Base-by-base conservation (phyloP, 2,113 vertebrate species). In the Phalacrocorax aristotelis region DNA sequence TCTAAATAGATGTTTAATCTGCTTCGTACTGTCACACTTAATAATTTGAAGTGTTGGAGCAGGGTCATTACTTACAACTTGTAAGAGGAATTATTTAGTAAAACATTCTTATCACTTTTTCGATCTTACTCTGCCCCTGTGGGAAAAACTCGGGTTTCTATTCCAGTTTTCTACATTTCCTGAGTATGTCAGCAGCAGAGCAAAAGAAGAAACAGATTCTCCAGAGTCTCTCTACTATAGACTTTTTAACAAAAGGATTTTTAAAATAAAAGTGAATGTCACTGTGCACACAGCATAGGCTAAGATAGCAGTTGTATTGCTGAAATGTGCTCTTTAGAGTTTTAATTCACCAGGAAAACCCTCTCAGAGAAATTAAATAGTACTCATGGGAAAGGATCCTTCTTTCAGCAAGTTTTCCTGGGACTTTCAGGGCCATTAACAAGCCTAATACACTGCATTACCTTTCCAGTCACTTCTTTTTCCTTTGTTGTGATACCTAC, bases 401-500 rank as follows among this genome's bases (percentile, higher is more conserved):
- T 96, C 98, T 98, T 98, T 98, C 97, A 98, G 95, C 95, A 93
- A 97, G 97, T 94, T 96, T 97, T 95, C 97, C 95, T 75, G 95
- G 97, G 97, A 98, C 93, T 96, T 96, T 97, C 88, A 97, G 87
- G 79, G 90, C 98, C 98, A 97, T 97, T 98, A 97, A 98, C 97
- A 97, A 93, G 96, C 82, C 97, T 97, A 95, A 97, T 96, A 97
- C 97, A 97, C 97, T 97, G 97, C 98, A 97, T 98, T 98, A 96
- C 98, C 96, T 98, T 97, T 98, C 96, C 88, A 97, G 90, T 97
- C 98, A 98, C 97, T 97, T 97, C 98, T 98, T 97, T 95, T 97
- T 93, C 97, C 98, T 99, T 99, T 99, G 98, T 99, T 98, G 98
- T 97, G 97, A 98, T 98, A 97, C 98, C 98, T 98, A 99, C 98